These are phyloP conservation scores for Panagrolaimus sp. DNA, from an alignment of 1,140 invertebrate species.

Conservation along the genomic window DNA sequence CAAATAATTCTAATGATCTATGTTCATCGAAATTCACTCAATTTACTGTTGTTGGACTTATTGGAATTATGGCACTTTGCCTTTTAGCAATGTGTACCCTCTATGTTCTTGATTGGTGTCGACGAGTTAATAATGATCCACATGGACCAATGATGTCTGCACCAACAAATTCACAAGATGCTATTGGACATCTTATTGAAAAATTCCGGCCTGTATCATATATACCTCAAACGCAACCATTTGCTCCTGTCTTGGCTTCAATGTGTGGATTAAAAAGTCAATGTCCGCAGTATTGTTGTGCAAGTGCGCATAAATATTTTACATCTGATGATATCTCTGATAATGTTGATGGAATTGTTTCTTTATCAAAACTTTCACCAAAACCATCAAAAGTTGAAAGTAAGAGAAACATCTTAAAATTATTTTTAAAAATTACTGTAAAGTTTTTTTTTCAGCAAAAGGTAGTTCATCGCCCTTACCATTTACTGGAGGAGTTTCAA, in stretches of 20 bases:
- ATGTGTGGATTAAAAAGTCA: conserved; percentile 7
- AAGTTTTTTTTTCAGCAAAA: conserved; percentile 8
- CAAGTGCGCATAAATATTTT: conserved; percentile 14
- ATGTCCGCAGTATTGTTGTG: conserved; percentile 14
- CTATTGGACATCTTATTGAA: conserved; percentile 19
- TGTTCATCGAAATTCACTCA: conserved; percentile 41
- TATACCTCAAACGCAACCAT: conserved; percentile 15
- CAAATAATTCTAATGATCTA: conserved; percentile 22
- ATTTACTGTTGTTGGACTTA: conserved; percentile 38
- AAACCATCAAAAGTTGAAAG: no score
- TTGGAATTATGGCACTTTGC: conserved; percentile 42
- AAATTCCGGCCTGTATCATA: conserved; percentile 13
- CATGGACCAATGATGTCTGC: conserved; percentile 23
- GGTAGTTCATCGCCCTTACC: conserved; percentile 16
- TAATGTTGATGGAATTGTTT: conserved; percentile 2
- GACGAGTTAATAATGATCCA: conserved; percentile 39
- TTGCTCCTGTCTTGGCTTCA: not conserved
- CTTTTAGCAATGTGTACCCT: conserved; percentile 44
- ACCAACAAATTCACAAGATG: conserved; percentile 18
- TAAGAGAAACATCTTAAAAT: no score
- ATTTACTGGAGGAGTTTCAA: conserved; percentile 14
- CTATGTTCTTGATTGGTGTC: conserved; percentile 57
- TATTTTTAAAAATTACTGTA: not conserved
- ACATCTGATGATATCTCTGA: not conserved
- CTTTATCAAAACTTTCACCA: not conserved